Evolutionary conservation across 2,888 invertebrate species (phyloP).

Genomic region (Sepioteuthis lessoniana): DNA sequence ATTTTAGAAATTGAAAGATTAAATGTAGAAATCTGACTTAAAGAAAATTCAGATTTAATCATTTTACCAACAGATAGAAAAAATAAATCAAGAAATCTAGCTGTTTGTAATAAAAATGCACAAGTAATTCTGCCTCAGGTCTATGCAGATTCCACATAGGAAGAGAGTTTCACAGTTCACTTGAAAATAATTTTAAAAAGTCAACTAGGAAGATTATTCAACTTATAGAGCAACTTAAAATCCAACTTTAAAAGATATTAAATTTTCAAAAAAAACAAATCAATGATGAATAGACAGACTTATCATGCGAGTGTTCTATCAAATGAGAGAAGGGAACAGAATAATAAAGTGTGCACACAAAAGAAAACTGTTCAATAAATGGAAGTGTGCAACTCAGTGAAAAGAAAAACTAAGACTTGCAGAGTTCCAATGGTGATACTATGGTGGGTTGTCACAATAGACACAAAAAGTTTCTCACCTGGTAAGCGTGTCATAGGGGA

Average conservation of each 20-base stretch:
- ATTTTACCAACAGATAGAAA: neutral
- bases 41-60: neutral
- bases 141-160: neutral
- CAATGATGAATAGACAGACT: neutral
- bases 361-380: neutral
- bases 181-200: neutral
- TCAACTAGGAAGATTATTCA: neutral
- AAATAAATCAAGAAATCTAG: neutral
- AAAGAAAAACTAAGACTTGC: slow-evolving; percentile 41
- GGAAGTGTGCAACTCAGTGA: neutral
- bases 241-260: neutral
- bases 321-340: neutral
- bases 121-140: neutral
- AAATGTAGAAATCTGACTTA: neutral
- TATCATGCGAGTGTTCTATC: neutral
- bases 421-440: slow-evolving; percentile 43
- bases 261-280: neutral
- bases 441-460: slow-evolving; percentile 44
- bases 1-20: neutral
- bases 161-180: neutral
- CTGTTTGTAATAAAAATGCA: neutral
- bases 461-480: slow-evolving; percentile 48
- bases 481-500: slow-evolving; percentile 51
- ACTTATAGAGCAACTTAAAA: neutral
- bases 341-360: neutral